Evolutionary conservation across 2,888 invertebrate species (phyloP), one percentile per base, ranked within the genome.

Genomic region (Athripsodes cinereus): DNA sequence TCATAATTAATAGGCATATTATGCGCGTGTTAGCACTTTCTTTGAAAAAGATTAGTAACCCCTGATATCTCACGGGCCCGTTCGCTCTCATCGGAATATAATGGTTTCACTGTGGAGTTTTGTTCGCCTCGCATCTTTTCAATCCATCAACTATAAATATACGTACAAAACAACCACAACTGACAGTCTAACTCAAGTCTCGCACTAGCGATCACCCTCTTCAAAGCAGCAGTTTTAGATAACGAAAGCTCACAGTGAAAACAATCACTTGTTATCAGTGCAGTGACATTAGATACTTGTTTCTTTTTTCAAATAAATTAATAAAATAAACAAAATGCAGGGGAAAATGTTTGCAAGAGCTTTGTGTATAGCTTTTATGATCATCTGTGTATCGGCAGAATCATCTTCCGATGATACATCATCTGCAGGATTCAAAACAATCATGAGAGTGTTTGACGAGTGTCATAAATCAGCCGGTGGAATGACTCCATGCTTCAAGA

Each of bases 381-480:
- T 66, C 46, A 40, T 67, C 47, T 63, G 61, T 48, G 64, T 67
- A 48, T 62, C 69, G 60, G 68, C 68, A n/a, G 62, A 68, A 58
- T 5, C 20, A 22, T 16, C 16, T 10, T 65, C 69, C 53, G 70
- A 69, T 18, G 73, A 70, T 35, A 68, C 72, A 22, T 78, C 80
- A 57, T 79, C 71, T 65, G 72, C 84, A 59, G 86, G 89, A 58
- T 76, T 88, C 66, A 81, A 84, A 60, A 82, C 86, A 49, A 72
- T 86, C 3, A 74, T 84, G 67, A 84, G 85, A 67, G 80, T 91
- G 63, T 91, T 90, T 71, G 90, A 90, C 66, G 91, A 91, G 66
- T 91, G 91, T 68, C 82, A 83, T 62, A 81, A 82, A 63, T 73
- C 84, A 1, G 86, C 85, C 60, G 74, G 76, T 59, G 88, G 86